A percentile compares a stretch with the other conserved stretches of the same genome.
These are phyloP conservation scores for Scalopus aquaticus DNA, from an alignment of 2,113 vertebrate genomes.

Conservation along the genomic window DNA sequence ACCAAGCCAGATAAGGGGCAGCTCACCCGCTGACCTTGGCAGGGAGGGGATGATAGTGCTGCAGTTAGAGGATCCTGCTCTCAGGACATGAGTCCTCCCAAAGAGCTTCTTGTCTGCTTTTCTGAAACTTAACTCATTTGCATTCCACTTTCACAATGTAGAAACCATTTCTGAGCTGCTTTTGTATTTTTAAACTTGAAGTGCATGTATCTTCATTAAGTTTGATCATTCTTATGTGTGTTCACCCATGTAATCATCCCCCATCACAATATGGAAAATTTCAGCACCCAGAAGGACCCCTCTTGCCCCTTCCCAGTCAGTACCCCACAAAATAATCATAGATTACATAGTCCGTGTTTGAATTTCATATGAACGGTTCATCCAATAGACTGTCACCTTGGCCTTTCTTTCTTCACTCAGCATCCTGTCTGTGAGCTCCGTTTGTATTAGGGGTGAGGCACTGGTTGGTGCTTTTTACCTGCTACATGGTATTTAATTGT, in stretches of 20 bases:
- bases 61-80: background rate
- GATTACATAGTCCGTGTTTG: background rate
- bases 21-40: background rate
- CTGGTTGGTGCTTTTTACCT: background rate
- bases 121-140: background rate
- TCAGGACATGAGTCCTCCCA: background rate
- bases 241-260: background rate
- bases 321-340: background rate
- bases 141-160: background rate
- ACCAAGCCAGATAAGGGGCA: constrained; percentile 76
- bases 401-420: background rate
- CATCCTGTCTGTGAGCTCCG: background rate
- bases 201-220: no score
- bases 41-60: background rate
- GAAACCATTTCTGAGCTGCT: background rate
- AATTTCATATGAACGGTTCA: background rate
- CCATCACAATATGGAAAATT: background rate
- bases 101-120: background rate
- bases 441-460: background rate
- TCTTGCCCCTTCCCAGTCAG: background rate
- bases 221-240: background rate
- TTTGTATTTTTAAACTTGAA: background rate
- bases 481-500: background rate
- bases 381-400: no score
- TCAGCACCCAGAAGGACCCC: background rate